Percentiles rank a stretch among this genome's conserved stretches.
phyloP scores from a whole-genome alignment of 2,888 invertebrate species.

The Tenthredo livida region DNA sequence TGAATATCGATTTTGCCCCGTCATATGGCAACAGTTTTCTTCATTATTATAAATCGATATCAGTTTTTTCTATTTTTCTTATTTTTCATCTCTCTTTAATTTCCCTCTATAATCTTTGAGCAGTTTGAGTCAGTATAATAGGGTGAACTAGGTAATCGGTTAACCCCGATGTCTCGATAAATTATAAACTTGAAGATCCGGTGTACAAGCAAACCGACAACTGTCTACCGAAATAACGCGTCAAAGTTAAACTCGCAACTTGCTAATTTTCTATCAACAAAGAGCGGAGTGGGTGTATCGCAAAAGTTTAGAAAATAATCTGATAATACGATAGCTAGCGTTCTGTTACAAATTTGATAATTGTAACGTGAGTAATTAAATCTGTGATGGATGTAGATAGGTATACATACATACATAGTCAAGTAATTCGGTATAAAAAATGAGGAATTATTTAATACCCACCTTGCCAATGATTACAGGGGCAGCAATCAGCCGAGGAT shows the following conservation, averaged over 20 bases:
- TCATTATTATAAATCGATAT: not conserved
- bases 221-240: not conserved
- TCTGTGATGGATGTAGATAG: not conserved
- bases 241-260: not conserved
- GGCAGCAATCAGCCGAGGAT: not conserved
- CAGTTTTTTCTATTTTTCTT: not conserved
- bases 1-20: constrained; percentile 1
- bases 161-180: constrained; percentile 2
- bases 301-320: constrained; percentile 19
- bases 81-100: not conserved
- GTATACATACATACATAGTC: not conserved
- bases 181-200: not conserved
- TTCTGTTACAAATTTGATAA: not conserved
- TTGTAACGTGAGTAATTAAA: constrained; percentile 2
- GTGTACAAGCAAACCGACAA: not conserved
- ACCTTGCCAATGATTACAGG: not conserved
- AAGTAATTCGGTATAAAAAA: not conserved
- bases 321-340: not conserved
- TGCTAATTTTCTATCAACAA: not conserved
- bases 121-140: too few species aligned
- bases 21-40: constrained; percentile 9
- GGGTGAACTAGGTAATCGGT: not conserved
- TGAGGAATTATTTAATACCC: not conserved
- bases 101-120: not conserved
- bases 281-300: not conserved